phyloP scores from a whole-genome alignment of 2,797 vertebrate genomes.

The Setipinna tenuifilis region DNA sequence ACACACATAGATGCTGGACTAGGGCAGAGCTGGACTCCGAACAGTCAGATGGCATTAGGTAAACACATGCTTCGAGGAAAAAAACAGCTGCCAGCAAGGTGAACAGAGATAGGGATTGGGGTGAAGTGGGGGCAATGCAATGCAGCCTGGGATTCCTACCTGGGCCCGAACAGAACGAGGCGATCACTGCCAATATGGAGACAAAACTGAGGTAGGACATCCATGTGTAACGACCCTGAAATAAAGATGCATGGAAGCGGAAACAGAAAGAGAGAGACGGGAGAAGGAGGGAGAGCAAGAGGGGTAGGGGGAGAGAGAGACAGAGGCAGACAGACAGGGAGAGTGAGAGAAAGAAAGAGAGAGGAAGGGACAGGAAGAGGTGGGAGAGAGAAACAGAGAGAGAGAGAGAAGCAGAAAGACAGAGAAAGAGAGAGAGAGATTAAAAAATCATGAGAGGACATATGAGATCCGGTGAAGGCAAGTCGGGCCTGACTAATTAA shows the following conservation, averaged over 20 bases:
- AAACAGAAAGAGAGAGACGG: background rate
- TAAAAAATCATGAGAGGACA: background rate
- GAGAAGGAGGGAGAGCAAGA: no score
- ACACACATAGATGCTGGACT: background rate
- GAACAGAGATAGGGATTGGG: background rate
- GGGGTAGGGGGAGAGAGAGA: slow-evolving; percentile 28
- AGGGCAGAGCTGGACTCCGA: no score
- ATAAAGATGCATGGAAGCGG: background rate
- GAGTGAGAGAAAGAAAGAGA: slow-evolving; percentile 23
- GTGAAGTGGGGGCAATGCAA: background rate
- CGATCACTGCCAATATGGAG: slow-evolving; percentile 90
- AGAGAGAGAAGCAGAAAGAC: background rate
- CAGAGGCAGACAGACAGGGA: background rate
- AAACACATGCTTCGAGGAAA: no score
- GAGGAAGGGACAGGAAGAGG: background rate
- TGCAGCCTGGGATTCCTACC: slow-evolving; percentile 74
- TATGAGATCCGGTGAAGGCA: background rate
- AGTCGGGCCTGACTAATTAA: background rate
- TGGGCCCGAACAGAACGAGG: slow-evolving; percentile 95
- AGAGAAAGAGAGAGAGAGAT: background rate
- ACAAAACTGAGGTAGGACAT: slow-evolving; percentile 90
- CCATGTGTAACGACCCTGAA: slow-evolving; percentile 80
- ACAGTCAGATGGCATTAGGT: no score
- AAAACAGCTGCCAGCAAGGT: background rate
- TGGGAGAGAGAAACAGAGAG: slow-evolving; percentile 5